phyloP scores from a whole-genome alignment of 2,888 invertebrate genomes.

The Zygogramma bicolorata region DNA sequence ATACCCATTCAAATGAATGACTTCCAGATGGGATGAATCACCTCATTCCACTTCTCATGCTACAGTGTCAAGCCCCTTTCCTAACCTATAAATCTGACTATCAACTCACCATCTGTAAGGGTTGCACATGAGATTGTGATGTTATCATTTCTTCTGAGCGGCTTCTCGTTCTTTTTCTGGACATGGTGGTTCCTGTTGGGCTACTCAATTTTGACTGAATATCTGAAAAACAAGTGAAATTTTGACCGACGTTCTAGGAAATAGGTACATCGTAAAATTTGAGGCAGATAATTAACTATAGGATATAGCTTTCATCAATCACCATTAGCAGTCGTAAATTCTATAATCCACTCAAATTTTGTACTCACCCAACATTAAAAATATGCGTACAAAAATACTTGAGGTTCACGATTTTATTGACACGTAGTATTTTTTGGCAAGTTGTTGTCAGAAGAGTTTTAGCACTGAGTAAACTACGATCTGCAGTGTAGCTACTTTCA shows the following conservation, averaged over 20 bases:
- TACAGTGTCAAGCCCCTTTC: neutral
- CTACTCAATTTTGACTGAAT: slow-evolving; percentile 44
- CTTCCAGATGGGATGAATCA: neutral
- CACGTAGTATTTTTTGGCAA: slow-evolving; percentile 38
- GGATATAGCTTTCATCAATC: no score
- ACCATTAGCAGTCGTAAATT: neutral
- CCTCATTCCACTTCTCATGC: no score
- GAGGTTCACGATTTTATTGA: slow-evolving; percentile 26
- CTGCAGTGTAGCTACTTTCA: neutral
- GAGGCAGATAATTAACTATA: no score
- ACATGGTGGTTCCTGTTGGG: slow-evolving; percentile 55
- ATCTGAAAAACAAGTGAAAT: slow-evolving; percentile 34
- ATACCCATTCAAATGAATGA: neutral
- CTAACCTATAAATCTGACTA: neutral
- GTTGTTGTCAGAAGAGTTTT: slow-evolving; percentile 13
- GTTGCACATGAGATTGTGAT: slow-evolving; percentile 20
- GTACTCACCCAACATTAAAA: slow-evolving; percentile 52
- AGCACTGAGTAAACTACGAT: neutral
- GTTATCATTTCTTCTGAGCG: slow-evolving; percentile 62
- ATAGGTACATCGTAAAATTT: no score
- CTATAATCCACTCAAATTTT: slow-evolving; percentile 21
- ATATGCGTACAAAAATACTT: slow-evolving; percentile 34
- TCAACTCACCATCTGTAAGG: slow-evolving; percentile 28
- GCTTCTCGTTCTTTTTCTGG: slow-evolving; percentile 65
- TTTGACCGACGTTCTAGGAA: no score